A percentile compares a stretch with the other conserved stretches of the same genome.
Evolutionary conservation across 2,888 invertebrate species (phyloP).

Genomic region (Chalcis sispes): DNA sequence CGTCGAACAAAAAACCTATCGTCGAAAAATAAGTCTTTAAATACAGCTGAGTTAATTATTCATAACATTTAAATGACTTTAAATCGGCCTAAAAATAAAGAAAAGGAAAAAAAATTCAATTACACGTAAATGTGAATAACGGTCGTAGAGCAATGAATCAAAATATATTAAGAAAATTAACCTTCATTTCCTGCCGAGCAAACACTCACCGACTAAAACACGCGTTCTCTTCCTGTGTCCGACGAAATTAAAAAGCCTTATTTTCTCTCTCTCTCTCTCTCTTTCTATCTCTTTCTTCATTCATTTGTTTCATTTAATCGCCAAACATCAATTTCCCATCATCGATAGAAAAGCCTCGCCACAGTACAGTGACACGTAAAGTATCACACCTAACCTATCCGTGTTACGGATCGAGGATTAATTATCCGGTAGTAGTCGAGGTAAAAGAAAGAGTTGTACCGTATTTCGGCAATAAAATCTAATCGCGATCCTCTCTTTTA

Average conservation of each 20-base stretch:
- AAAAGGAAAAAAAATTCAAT: not conserved
- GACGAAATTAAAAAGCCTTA: conserved; percentile 9
- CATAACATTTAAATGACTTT: too few species aligned
- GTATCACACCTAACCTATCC: not conserved
- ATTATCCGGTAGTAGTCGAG: conserved; percentile 40
- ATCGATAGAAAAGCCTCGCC: not conserved
- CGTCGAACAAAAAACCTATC: too few species aligned
- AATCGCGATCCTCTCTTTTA: not conserved
- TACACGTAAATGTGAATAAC: not conserved
- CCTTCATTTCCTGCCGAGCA: not conserved
- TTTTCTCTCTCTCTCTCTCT: not conserved
- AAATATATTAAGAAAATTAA: not conserved
- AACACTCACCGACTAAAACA: not conserved
- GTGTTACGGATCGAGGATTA: conserved; percentile 28
- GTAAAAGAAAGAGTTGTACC: too few species aligned
- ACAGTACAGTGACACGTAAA: not conserved
- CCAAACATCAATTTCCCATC: conserved; percentile 25
- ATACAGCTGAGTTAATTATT: too few species aligned
- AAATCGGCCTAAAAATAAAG: too few species aligned
- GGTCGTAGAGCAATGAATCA: not conserved
- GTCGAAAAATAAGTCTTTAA: too few species aligned
- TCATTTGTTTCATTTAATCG: conserved; percentile 23
- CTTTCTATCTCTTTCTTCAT: conserved; percentile 16
- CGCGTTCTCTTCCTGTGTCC: not conserved
- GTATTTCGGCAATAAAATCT: conserved; percentile 49